Evolutionary conservation across 2,797 vertebrate genomes (phyloP).

Genomic region (Phrynocephalus guinanensis): DNA sequence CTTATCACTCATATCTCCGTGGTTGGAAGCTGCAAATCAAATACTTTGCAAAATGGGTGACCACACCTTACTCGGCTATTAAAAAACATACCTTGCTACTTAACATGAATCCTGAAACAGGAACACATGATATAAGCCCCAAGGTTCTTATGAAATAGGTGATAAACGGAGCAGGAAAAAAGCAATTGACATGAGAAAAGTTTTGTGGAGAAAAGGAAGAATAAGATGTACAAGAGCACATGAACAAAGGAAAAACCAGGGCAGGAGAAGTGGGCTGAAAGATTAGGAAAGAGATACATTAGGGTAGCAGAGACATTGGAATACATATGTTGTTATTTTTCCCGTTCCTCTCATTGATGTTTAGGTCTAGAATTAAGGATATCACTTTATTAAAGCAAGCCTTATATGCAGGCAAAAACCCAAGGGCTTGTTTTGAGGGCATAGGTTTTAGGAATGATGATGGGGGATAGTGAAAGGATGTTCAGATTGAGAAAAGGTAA

Average conservation of each 20-base stretch:
- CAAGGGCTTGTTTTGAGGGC: not conserved
- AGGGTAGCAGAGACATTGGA: not conserved
- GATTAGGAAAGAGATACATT: not conserved
- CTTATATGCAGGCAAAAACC: not conserved
- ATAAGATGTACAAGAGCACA: not conserved
- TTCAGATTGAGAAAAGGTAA: not conserved
- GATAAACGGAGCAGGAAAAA: conserved; percentile 30
- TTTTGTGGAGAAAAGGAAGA: not conserved
- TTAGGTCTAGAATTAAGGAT: not conserved
- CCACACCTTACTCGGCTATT: conserved; percentile 27
- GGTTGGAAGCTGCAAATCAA: not conserved
- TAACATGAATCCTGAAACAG: conserved; percentile 1
- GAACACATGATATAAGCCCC: conserved; percentile 44
- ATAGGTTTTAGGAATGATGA: not conserved
- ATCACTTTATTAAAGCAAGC: not conserved
- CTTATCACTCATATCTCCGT: not conserved
- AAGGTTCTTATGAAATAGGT: conserved; percentile 32
- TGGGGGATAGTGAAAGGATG: not conserved
- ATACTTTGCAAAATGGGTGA: conserved; percentile 20
- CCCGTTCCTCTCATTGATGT: not conserved
- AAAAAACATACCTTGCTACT: conserved; percentile 39
- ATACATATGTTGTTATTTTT: not conserved
- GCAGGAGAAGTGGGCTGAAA: not conserved
- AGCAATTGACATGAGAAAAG: not conserved
- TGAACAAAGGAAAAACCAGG: not conserved